These are phyloP conservation scores for Sinelater perroti DNA, from an alignment of 2,888 invertebrate genomes.

Conservation along the genomic window DNA sequence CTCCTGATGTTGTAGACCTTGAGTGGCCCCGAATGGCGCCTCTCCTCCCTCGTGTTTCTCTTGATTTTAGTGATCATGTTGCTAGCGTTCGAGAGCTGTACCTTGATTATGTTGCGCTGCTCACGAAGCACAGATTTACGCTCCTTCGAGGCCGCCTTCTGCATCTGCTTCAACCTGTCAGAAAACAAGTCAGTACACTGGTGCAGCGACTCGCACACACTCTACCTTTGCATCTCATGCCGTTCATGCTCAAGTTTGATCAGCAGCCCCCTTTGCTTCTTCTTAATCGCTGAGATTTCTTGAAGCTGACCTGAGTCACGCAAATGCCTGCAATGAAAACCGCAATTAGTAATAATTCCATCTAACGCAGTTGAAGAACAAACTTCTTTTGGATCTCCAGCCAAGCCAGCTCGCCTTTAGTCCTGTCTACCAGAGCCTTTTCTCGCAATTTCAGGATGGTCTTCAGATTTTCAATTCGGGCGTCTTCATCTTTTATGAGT, in stretches of 20 bases:
- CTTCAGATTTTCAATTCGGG: constrained; percentile 71
- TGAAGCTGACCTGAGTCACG: constrained; percentile 66
- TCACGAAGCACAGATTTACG: constrained; percentile 64
- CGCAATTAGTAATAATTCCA: constrained; percentile 1
- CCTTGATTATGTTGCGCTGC: constrained; percentile 65
- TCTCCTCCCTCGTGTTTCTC: constrained; percentile 58
- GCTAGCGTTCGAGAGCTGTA: constrained; percentile 61
- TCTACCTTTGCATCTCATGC: constrained; percentile 71
- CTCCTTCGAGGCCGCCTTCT: constrained; percentile 65
- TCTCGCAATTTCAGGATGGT: constrained; percentile 73
- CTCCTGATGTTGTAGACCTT: constrained; percentile 63
- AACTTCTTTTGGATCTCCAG: constrained; percentile 72
- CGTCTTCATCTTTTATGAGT: constrained; percentile 73
- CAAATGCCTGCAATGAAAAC: constrained; percentile 56
- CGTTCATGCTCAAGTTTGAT: constrained; percentile 73
- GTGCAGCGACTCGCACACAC: constrained; percentile 8
- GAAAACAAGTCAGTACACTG: background rate
- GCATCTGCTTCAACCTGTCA: constrained; percentile 63
- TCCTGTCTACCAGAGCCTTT: constrained; percentile 72
- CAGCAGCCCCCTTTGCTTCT: constrained; percentile 73
- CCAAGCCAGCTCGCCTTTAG: constrained; percentile 70
- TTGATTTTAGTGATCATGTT: constrained; percentile 63
- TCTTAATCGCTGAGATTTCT: constrained; percentile 68
- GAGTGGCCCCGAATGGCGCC: constrained; percentile 62
- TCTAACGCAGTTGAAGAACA: constrained; percentile 21